Base-by-base conservation (phyloP, 2,888 invertebrate genomes). In the Boloria euphrosyne region DNA sequence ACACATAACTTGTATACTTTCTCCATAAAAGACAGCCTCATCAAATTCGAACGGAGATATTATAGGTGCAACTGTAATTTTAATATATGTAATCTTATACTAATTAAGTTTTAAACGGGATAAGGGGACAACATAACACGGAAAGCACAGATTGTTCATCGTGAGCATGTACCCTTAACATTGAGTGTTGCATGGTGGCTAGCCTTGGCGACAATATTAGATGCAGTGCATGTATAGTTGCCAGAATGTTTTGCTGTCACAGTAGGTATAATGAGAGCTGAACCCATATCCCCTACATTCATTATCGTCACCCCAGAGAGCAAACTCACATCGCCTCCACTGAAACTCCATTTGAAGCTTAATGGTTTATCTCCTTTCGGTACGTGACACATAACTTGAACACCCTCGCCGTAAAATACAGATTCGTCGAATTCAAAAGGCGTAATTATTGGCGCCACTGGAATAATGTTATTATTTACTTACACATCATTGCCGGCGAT, bases 311-410 rank as follows among this genome's bases (percentile, higher is more conserved):
- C 89, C 80, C 94, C 94, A 77, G 93, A 84, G 76, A 93, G 89
- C 66, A 90, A 86, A 88, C 91, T 89, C 90, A 91, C 89, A 76
- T 92, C 92, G 88, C 90, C 91, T 78, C 93, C 89, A 90, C 96
- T 95, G 87, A 96, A 95, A 75, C 92, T 93, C 97, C 97, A 97
- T 66, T 93, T 93, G 80, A 97, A 94, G 76, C 93, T 94, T 75
- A 97, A 92, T 64, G 96, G 96, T 73, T 93, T 93, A 81, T 96
- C 95, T 67, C 96, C 95, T 83, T 94, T 94, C 50, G 93, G 89
- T 62, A 94, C 93, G 70, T 93, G 93, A 83, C 95, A 95, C 86
- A 84, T 92, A 68, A 90, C 85, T 87, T 92, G 92, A 70, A 94
- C 89, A 73, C 93, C 93, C 79, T 93, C 94, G 82, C 94, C 93